Percentiles rank a stretch among this genome's conserved stretches.
Conservation (phyloP, 2,888 invertebrate species). For the Netelia melanura region DNA sequence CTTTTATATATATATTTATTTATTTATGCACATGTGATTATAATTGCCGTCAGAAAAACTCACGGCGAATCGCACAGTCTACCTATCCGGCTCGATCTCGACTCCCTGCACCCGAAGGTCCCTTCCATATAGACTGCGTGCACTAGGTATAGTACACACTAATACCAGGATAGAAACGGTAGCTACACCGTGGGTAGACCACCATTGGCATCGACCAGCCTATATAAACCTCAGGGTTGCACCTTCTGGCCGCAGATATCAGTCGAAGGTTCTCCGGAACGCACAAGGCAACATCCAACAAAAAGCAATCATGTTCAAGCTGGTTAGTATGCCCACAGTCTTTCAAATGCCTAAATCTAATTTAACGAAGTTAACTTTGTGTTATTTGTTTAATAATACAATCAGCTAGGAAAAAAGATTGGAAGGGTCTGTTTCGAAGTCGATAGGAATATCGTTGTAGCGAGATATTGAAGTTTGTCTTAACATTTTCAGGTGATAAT, state of each 20-base stretch:
- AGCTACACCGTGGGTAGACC: constrained; percentile 61
- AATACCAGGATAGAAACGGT: constrained; percentile 56
- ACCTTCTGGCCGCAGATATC: constrained; percentile 75
- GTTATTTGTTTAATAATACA: too few relatives aligned
- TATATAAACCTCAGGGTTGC: constrained; percentile 78
- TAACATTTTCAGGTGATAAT: constrained; percentile 77
- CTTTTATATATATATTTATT: background rate
- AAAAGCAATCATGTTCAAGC: constrained; percentile 87
- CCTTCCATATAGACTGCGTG: constrained; percentile 47
- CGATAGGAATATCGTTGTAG: constrained; percentile 2
- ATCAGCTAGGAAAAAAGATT: too few relatives aligned
- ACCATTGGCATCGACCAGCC: constrained; percentile 62
- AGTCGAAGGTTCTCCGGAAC: constrained; percentile 78
- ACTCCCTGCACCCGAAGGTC: constrained; percentile 67
- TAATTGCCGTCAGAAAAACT: constrained; percentile 44
- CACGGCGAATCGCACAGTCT: constrained; percentile 26
- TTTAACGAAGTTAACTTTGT: too few relatives aligned
- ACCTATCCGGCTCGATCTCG: constrained; percentile 44
- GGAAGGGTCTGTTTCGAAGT: background rate
- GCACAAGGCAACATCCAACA: constrained; percentile 72
- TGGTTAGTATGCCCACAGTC: constrained; percentile 85
- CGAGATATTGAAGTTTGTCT: constrained; percentile 20
- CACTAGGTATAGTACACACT: constrained; percentile 48
- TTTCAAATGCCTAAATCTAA: too few relatives aligned
- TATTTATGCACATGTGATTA: background rate